Evolutionary conservation across 53 echinoderm and acorn worm species (phyloP).

Genomic region (Arbacia lixula): DNA sequence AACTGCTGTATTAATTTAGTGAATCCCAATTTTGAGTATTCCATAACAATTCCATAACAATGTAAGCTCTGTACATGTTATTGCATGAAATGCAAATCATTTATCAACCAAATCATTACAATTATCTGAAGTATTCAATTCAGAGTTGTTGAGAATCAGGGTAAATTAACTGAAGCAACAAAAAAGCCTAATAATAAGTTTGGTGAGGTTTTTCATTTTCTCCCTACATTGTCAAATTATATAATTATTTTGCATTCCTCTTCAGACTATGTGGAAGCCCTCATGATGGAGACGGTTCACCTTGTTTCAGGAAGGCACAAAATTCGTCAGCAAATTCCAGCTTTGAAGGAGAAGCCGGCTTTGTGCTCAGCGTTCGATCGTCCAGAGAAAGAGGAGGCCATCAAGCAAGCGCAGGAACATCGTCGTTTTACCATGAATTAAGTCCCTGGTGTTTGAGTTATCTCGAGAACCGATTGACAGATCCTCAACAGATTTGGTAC

Average conservation of each 20-base stretch:
- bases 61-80: background rate
- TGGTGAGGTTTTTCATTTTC: background rate
- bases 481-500: no score
- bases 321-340: background rate
- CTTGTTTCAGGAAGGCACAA: background rate
- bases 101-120: background rate
- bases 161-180: background rate
- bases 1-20: background rate
- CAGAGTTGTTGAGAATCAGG: background rate
- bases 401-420: background rate
- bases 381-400: conserved; percentile 6
- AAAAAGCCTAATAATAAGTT: background rate
- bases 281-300: background rate
- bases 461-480: no score
- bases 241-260: background rate
- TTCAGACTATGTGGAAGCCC: conserved; percentile 2
- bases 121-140: background rate
- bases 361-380: background rate
- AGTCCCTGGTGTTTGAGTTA: no score
- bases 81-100: background rate
- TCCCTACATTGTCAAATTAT: no score
- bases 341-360: background rate
- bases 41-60: background rate
- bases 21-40: background rate
- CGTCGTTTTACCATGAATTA: background rate